Evolutionary conservation across 2,888 invertebrate genomes (phyloP), one percentile per base, ranked within the genome.

Genomic region (Ormia ochracea): DNA sequence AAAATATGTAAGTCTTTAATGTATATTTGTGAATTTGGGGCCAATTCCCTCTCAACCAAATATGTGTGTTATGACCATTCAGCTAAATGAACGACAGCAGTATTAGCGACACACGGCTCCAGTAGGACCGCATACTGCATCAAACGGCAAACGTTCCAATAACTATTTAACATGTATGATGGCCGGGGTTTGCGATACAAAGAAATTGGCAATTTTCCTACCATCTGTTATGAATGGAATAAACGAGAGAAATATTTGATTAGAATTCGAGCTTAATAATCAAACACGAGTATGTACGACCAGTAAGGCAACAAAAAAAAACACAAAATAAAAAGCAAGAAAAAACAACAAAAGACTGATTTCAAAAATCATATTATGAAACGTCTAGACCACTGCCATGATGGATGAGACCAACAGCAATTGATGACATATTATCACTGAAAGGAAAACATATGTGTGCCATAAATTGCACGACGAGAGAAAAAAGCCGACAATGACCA

Each of bases 371-470:
- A 56, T 48, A 19, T 63, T 36, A 17, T 41, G 14, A 17, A 69
- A 33, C 31, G 69, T 76, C 69, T 69, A 76, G 76, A 69, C 69
- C 38, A 5, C 26, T 1, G 17, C n/a, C n/a, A 28, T 76, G 76
- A 69, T 76, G 48, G 63, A 76, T 76, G 61, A 48, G 21, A 54
- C 33, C 28, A 56, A 33, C 45, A 48, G 14, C 48, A 54, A 69
- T 69, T 63, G 69, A 61, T 69, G 76, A 69, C 69, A 69, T 63
- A 50, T 50, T 33, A 28, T 33, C 6, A 23, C 4, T 2, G 26
- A 38, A 56, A n/a, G 3, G 9, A 48, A 48, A 23, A 45, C 21
- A 38, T 7, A 38, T 23, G n/a, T n/a, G n/a, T n/a, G 31, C 0
- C 70, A 54, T 21, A 56, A 63, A 56, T 45, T 19, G 43, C 14